Base-by-base conservation (phyloP, 2,113 vertebrate genomes). In the Ctenodactylus gundi region DNA sequence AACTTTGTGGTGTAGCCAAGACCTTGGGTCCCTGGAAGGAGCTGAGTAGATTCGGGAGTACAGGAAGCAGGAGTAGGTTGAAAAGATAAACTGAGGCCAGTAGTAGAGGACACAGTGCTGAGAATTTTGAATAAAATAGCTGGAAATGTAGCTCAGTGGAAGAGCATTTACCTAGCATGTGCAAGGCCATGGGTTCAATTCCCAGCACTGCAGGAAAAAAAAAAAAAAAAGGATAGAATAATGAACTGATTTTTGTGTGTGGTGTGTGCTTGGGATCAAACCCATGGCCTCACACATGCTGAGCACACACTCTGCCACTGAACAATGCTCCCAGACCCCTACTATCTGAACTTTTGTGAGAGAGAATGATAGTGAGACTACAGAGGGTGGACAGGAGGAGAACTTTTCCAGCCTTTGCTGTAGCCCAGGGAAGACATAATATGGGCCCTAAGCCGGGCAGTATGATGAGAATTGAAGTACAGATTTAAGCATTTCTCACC, bases 41-140 rank as follows among this genome's bases (percentile, higher is more conserved):
- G 17, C 39, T 0, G 13, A 7, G 27, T 44, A 55, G 34, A 27
- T 4, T 23, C 25, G 13, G 85, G 20, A 36, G 20, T 11, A 41
- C n/a, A 34, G 14, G 18, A 34, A 20, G 15, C 34, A 68, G 46
- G 49, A 44, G 67, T 73, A 7, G 11, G 2, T 72, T 55, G 49
- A 73, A 91, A 91, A 88, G 85, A 36, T 85, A 60, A 93, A 78
- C 3, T 20, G 53, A 60, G 41, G 15, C n/a, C 12, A 15, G 51
- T 44, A 90, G 2, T 90, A 36, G 70, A 95, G 89, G 23, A 4
- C 23, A 92, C 11, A 55, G 86, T 58, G 53, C 55, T 73, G 72
- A 83, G 73, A 77, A 78, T 88, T 94, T 93, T 85, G 70, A 82
- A n/a, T n/a, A n/a, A n/a, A n/a, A n/a, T n/a, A n/a, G n/a, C n/a